These are phyloP conservation scores for Bothrops alternatus DNA, from an alignment of 2,797 vertebrate genomes.

Conservation along the genomic window DNA sequence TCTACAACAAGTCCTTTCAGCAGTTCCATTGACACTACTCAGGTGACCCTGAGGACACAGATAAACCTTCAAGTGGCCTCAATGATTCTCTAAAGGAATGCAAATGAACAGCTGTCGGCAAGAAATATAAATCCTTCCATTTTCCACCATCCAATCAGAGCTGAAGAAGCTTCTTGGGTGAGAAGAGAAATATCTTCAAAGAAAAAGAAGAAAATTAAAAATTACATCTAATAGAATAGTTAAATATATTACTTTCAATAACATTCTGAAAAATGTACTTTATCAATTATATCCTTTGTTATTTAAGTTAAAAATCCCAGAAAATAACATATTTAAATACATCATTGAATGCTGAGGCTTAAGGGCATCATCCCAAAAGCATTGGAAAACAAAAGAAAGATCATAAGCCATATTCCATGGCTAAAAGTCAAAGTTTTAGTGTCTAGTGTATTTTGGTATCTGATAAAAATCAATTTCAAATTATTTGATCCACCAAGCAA, in stretches of 20 bases:
- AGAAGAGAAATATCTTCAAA: too few species aligned
- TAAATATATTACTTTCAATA: background rate
- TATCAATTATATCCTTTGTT: background rate
- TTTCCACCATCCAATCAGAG: too few species aligned
- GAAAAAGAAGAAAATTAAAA: background rate
- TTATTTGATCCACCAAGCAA: background rate
- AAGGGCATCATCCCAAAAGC: background rate
- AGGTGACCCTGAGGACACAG: too few species aligned
- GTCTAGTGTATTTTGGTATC: background rate
- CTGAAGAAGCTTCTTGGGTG: too few species aligned
- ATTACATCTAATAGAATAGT: slow-evolving; percentile 23
- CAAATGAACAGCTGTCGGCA: too few species aligned
- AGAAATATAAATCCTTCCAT: too few species aligned
- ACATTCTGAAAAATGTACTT: background rate
- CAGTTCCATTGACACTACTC: too few species aligned
- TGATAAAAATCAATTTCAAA: background rate
- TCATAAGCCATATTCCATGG: background rate
- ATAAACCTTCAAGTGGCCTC: too few species aligned
- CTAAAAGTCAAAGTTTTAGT: background rate
- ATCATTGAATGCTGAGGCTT: background rate
- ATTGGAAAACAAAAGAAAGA: background rate
- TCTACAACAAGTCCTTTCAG: too few species aligned
- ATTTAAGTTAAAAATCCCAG: background rate
- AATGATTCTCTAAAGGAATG: too few species aligned
- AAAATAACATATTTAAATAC: background rate